phyloP scores from a whole-genome alignment of 2,888 invertebrate species.

The Xanthostigma xanthostigma region DNA sequence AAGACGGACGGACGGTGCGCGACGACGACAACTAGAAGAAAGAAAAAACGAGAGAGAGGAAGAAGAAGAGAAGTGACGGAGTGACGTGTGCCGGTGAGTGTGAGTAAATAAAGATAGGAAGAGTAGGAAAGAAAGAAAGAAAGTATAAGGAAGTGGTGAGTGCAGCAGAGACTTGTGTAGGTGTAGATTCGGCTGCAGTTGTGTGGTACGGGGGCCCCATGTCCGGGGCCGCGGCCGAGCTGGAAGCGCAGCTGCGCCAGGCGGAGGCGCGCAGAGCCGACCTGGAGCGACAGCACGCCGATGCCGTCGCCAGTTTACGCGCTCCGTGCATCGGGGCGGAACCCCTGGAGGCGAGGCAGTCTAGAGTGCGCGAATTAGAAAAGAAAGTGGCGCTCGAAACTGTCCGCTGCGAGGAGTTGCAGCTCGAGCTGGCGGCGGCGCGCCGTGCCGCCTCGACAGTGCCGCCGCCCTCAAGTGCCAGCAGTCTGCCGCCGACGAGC shows the following conservation, averaged over 20 bases:
- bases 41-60: too few relatives aligned
- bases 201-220: constrained; percentile 28
- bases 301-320: constrained; percentile 56
- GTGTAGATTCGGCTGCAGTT: constrained; percentile 5
- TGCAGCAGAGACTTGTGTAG: too few relatives aligned
- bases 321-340: constrained; percentile 40
- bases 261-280: constrained; percentile 64
- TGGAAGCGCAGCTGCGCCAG: constrained; percentile 62
- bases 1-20: constrained; percentile 31
- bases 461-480: constrained; percentile 15
- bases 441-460: constrained; percentile 36
- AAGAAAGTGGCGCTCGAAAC: constrained; percentile 57
- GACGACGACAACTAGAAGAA: constrained; percentile 12
- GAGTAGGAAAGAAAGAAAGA: too few relatives aligned
- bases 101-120: constrained; percentile 1
- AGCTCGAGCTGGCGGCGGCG: constrained; percentile 69
- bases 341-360: constrained; percentile 56
- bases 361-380: constrained; percentile 76
- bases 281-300: constrained; percentile 61
- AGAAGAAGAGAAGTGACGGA: neutral
- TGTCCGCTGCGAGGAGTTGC: constrained; percentile 67
- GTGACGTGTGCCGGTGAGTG: constrained; percentile 4
- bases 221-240: constrained; percentile 33
- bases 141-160: too few relatives aligned
- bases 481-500: constrained; percentile 6